Evolutionary conservation across 2,113 vertebrate species (phyloP).

Genomic region (Haliaeetus leucogaster): DNA sequence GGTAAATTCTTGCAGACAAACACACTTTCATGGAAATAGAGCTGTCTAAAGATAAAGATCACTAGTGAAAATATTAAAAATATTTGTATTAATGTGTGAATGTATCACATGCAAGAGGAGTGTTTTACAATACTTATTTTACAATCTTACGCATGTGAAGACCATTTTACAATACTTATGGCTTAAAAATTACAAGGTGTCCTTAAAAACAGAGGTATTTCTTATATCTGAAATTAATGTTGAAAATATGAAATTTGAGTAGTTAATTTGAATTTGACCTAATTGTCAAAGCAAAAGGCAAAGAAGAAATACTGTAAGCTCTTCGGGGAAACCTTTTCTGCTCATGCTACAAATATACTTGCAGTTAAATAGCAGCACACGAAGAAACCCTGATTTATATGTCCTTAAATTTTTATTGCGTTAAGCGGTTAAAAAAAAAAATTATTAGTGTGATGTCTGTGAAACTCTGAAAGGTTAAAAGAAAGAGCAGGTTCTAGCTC

Average conservation of each 20-base stretch:
- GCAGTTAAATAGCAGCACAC: not conserved
- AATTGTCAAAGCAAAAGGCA: not conserved
- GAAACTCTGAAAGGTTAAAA: not conserved
- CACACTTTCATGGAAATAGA: not conserved
- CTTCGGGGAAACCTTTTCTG: not conserved
- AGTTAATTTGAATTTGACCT: not conserved
- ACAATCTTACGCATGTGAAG: rapidly evolving
- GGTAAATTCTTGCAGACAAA: not conserved
- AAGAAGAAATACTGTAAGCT: not conserved
- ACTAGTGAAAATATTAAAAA: not conserved
- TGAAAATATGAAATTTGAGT: not conserved
- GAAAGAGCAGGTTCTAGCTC: not conserved
- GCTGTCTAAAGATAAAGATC: not conserved
- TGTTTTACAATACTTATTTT: not conserved
- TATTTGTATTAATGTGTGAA: not conserved
- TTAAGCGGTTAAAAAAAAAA: not conserved
- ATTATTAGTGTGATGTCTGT: not conserved
- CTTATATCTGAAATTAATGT: not conserved
- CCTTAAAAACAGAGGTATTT: not conserved
- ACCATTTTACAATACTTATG: not conserved
- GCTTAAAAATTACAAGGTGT: not conserved
- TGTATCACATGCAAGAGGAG: not conserved
- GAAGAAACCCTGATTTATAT: not conserved
- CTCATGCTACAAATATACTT: not conserved
- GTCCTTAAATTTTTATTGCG: not conserved